These are phyloP conservation scores for Barbus barbus DNA, from an alignment of 2,113 vertebrate genomes.

Conservation along the genomic window DNA sequence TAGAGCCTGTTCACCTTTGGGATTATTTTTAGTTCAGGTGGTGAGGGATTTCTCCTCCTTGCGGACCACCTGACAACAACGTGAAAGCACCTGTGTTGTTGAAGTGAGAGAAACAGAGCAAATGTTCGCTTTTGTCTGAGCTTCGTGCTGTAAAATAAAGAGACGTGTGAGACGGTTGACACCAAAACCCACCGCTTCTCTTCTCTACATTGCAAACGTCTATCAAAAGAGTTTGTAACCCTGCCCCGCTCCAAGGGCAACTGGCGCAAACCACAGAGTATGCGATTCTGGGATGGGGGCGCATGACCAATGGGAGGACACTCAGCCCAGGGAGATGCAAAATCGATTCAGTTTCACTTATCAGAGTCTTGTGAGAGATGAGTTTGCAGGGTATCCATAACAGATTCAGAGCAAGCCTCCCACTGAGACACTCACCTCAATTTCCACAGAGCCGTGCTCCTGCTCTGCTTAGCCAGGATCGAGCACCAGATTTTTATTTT, in stretches of 20 bases:
- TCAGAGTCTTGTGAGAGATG: slow-evolving; percentile 42
- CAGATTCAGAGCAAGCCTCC: slow-evolving; percentile 28
- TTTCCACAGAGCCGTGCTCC: slow-evolving; percentile 26
- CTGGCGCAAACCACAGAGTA: slow-evolving; percentile 45
- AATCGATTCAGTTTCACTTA: slow-evolving; percentile 61
- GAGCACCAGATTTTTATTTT: neutral
- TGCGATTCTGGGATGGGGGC: slow-evolving; percentile 24
- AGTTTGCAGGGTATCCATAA: slow-evolving; percentile 38
- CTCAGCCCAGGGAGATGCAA: slow-evolving; percentile 54
- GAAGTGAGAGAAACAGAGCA: slow-evolving; percentile 1
- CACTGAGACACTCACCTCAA: slow-evolving; percentile 23
- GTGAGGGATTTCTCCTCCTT: slow-evolving; percentile 58
- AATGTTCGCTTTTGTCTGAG: slow-evolving; percentile 40
- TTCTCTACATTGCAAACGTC: slow-evolving; percentile 18
- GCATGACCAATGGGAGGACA: slow-evolving; percentile 38
- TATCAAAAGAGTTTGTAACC: slow-evolving; percentile 38
- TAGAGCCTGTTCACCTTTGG: slow-evolving; percentile 66
- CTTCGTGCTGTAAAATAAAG: neutral
- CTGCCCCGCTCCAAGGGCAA: slow-evolving; percentile 13
- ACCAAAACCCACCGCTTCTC: neutral
- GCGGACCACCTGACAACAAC: slow-evolving; percentile 65
- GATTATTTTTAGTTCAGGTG: slow-evolving; percentile 69
- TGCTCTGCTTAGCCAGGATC: slow-evolving; percentile 2
- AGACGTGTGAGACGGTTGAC: neutral
- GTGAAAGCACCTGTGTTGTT: slow-evolving; percentile 51